Evolutionary conservation across 2,888 invertebrate species (phyloP), one percentile per base, ranked within the genome.

Genomic region (Suillia variegata): DNA sequence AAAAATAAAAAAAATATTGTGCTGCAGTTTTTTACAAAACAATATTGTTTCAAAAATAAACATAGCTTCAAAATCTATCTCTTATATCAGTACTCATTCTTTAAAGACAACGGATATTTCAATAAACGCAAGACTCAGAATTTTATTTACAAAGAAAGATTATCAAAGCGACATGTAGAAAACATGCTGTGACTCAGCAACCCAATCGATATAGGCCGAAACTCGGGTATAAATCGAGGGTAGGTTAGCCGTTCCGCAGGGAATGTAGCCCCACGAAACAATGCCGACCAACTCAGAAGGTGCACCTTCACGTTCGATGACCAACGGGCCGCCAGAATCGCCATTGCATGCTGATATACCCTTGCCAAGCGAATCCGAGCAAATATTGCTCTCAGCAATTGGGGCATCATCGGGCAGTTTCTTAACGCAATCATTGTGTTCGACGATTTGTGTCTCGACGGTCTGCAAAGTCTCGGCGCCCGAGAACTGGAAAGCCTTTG

Each of bases 201-300:
- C 69, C 83, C 84, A 85, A 10, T 79, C 74, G 54, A 79, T 8
- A 67, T 80, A 83, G 18, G 80, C 73, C 0, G 84, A 80, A 2
- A 82, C 79, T 10, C 82, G 78, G 0, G 83, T 84, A 68, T 80
- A 84, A 10, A 85, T 77, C 0, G 84, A 82, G 2, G 85, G 84
- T n/a, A 62, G n/a, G 24, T 79, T 75, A 13, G 56, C 62, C 2
- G 58, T 1, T n/a, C n/a, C n/a, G n/a, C n/a, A n/a, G n/a, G n/a
- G n/a, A n/a, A n/a, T n/a, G n/a, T n/a, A n/a, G n/a, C 84, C 85
- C 85, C 85, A 85, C 26, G 85, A 85, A 13, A 84, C 84, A 42
- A 85, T 62, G 59, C 85, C 85, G 56, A 84, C 73, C 45, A 83
- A 71, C 52, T 79, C 70, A 38, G 69, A 48, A 31, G 69, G 13